These are phyloP conservation scores for Ochropleura plecta DNA, from an alignment of 2,888 invertebrate genomes.

Conservation along the genomic window DNA sequence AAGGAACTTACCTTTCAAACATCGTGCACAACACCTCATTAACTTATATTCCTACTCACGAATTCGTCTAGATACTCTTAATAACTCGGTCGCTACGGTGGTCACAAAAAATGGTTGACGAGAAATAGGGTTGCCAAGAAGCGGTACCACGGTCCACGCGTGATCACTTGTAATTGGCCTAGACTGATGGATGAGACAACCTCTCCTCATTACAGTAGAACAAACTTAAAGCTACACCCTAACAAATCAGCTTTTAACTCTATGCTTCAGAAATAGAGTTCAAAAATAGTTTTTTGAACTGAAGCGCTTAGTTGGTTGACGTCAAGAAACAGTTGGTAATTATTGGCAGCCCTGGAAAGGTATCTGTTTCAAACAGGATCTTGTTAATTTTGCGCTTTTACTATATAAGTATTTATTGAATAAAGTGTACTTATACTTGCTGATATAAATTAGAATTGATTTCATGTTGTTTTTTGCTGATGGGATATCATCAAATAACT, in stretches of 20 bases:
- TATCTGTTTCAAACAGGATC: conserved; percentile 64
- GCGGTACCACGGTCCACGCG: conserved; percentile 73
- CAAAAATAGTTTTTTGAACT: neutral
- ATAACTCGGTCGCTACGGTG: conserved; percentile 56
- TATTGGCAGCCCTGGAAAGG: conserved; percentile 74
- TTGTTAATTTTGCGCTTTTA: conserved; percentile 61
- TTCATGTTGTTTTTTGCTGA: neutral
- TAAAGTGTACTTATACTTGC: conserved; percentile 45
- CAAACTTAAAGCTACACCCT: conserved; percentile 65
- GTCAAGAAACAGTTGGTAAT: conserved; percentile 74
- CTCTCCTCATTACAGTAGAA: conserved; percentile 76
- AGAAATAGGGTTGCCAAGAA: conserved; percentile 82
- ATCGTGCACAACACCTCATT: conserved; percentile 63
- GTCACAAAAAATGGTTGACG: conserved; percentile 67
- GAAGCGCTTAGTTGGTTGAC: conserved; percentile 41
- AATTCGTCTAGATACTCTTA: conserved; percentile 64
- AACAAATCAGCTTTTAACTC: conserved; percentile 38
- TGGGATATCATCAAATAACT: too few species aligned
- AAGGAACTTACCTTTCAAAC: conserved; percentile 34
- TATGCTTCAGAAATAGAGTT: conserved; percentile 51
- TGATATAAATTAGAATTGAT: conserved; percentile 42
- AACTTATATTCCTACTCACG: conserved; percentile 65
- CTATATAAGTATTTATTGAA: conserved; percentile 59
- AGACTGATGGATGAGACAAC: conserved; percentile 79
- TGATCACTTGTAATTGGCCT: conserved; percentile 87